Evolutionary conservation across 2,113 vertebrate species (phyloP).

Genomic region (Hyperopisus bebe): DNA sequence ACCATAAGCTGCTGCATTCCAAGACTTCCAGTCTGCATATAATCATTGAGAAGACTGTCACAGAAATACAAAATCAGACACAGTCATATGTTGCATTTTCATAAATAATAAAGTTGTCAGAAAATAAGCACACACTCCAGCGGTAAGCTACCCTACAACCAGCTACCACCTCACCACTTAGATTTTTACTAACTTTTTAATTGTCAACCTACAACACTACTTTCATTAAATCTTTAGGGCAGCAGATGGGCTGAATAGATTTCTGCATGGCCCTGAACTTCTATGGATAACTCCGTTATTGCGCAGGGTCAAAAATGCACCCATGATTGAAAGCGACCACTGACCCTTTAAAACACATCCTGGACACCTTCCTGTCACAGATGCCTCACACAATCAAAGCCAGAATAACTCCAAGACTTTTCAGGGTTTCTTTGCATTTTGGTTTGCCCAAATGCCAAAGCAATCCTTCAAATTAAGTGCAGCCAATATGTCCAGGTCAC

Average conservation of each 20-base stretch:
- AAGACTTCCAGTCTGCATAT: too few relatives aligned
- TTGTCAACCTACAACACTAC: not conserved
- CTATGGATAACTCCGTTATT: not conserved
- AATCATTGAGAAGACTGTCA: not conserved
- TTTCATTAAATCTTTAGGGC: not conserved
- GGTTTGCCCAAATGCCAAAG: not conserved
- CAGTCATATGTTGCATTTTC: not conserved
- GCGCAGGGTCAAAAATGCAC: not conserved
- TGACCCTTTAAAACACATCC: not conserved
- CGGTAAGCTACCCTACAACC: not conserved
- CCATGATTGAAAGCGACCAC: not conserved
- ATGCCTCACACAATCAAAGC: not conserved
- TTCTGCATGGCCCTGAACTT: not conserved
- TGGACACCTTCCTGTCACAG: not conserved
- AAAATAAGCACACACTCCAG: not conserved
- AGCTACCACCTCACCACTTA: not conserved
- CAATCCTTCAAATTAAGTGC: conserved; percentile 20
- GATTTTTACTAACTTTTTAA: not conserved
- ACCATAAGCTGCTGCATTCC: not conserved
- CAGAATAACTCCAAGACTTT: not conserved
- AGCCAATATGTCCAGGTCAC: not conserved
- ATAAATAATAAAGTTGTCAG: not conserved
- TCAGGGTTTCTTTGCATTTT: not conserved
- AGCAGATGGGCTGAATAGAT: not conserved
- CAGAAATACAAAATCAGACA: not conserved